A percentile compares a stretch with the other conserved stretches of the same genome.
phyloP scores from a whole-genome alignment of 2,888 invertebrate genomes.

The Rapana venosa region DNA sequence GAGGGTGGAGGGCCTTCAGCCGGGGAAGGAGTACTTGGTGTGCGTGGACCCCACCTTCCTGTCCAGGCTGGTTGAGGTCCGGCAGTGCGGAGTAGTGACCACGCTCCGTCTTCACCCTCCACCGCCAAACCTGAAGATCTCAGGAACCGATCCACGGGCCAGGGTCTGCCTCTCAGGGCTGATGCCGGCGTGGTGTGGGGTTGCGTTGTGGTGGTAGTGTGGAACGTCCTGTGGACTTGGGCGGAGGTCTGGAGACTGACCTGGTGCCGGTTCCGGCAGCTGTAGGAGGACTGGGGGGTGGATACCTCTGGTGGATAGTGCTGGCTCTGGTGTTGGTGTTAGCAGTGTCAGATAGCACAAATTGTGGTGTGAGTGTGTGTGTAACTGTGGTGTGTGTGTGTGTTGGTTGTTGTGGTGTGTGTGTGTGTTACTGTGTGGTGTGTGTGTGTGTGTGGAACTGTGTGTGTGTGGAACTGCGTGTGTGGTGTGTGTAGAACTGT shows the following conservation, averaged over 20 bases:
- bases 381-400: not conserved
- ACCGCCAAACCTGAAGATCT: not conserved
- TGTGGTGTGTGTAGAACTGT: no score
- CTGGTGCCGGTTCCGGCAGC: not conserved
- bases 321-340: not conserved
- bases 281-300: not conserved
- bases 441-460: not conserved
- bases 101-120: constrained; percentile 14
- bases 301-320: not conserved
- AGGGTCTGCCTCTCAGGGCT: not conserved
- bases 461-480: not conserved
- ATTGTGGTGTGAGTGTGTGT: not conserved
- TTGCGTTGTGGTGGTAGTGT: not conserved
- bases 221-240: not conserved
- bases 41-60: constrained; percentile 54
- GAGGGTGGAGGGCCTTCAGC: constrained; percentile 40
- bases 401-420: not conserved
- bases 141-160: not conserved
- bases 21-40: constrained; percentile 47
- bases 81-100: constrained; percentile 46
- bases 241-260: not conserved
- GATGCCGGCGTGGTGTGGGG: not conserved
- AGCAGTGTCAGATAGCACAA: not conserved
- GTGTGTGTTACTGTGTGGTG: not conserved
- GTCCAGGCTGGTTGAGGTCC: constrained; percentile 41